These are phyloP conservation scores for Neodiprion lecontei DNA, from an alignment of 1,140 invertebrate species.

Conservation along the genomic window DNA sequence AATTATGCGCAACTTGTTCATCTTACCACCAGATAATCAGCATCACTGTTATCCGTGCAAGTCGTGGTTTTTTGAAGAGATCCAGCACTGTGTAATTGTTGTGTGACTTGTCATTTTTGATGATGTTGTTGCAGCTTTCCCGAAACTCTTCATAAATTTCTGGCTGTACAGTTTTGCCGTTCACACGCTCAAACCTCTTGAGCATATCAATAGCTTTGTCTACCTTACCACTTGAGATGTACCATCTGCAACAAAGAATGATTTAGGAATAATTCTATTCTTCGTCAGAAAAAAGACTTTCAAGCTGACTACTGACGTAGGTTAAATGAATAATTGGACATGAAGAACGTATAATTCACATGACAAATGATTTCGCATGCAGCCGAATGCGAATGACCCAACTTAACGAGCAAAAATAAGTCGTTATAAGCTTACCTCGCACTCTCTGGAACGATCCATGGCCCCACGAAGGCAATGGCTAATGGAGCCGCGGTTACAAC, in stretches of 20 bases:
- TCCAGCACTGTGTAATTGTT: conserved; percentile 79
- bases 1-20: background rate
- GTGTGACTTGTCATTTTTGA: conserved; percentile 70
- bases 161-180: conserved; percentile 73
- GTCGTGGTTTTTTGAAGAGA: conserved; percentile 76
- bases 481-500: conserved; percentile 78
- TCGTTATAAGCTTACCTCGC: conserved; percentile 63
- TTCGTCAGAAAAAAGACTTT: too few species aligned
- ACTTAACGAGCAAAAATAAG: too few species aligned
- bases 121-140: conserved; percentile 68
- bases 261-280: too few species aligned
- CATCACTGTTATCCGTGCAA: conserved; percentile 76
- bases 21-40: conserved; percentile 78
- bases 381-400: too few species aligned
- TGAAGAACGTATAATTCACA: too few species aligned
- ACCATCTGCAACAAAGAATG: conserved; percentile 62
- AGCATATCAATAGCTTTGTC: conserved; percentile 81
- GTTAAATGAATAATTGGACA: too few species aligned
- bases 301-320: too few species aligned
- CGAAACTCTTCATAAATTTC: conserved; percentile 78
- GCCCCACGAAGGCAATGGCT: conserved; percentile 71
- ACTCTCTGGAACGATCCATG: conserved; percentile 82
- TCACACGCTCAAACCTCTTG: conserved; percentile 81
- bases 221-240: conserved; percentile 79
- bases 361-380: too few species aligned